These are phyloP conservation scores for Acleris laterana DNA, from an alignment of 2,888 invertebrate species.

Conservation along the genomic window DNA sequence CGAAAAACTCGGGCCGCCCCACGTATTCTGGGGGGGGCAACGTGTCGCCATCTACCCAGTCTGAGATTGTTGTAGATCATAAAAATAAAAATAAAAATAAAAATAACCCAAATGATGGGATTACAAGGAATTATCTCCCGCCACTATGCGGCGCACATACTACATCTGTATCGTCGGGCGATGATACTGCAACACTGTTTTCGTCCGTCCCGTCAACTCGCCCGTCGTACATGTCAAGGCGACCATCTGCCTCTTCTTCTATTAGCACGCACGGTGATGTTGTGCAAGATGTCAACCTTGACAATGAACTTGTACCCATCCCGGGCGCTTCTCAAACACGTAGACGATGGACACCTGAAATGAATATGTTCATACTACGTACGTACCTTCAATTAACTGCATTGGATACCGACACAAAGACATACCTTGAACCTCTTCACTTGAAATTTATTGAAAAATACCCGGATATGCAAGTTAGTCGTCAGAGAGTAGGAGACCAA, in stretches of 20 bases:
- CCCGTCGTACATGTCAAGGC: slow-evolving; percentile 32
- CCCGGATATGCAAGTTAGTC: slow-evolving; percentile 17
- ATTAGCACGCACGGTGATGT: slow-evolving; percentile 24
- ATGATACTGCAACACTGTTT: slow-evolving; percentile 32
- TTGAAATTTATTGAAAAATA: slow-evolving; percentile 24
- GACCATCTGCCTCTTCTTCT: slow-evolving; percentile 22
- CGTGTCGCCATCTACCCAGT: slow-evolving; percentile 3
- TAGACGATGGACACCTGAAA: slow-evolving; percentile 35
- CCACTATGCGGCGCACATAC: neutral
- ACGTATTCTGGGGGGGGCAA: slow-evolving; percentile 19
- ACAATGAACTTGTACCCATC: slow-evolving; percentile 34
- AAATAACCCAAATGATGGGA: neutral
- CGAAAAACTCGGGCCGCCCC: slow-evolving; percentile 4
- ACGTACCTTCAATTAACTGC: slow-evolving; percentile 28
- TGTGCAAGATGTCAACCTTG: slow-evolving; percentile 36
- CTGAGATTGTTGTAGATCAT: neutral
- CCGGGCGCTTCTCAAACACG: slow-evolving; percentile 11
- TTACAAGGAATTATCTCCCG: neutral
- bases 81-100: too few relatives aligned
- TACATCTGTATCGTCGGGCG: slow-evolving; percentile 3
- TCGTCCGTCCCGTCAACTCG: slow-evolving; percentile 38
- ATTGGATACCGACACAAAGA: slow-evolving; percentile 21
- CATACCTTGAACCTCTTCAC: slow-evolving; percentile 18
- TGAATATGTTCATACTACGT: slow-evolving; percentile 31
- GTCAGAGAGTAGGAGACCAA: slow-evolving; percentile 39